Base-by-base conservation (phyloP, 1,140 invertebrate species). In the Sminthurinus signatus region DNA sequence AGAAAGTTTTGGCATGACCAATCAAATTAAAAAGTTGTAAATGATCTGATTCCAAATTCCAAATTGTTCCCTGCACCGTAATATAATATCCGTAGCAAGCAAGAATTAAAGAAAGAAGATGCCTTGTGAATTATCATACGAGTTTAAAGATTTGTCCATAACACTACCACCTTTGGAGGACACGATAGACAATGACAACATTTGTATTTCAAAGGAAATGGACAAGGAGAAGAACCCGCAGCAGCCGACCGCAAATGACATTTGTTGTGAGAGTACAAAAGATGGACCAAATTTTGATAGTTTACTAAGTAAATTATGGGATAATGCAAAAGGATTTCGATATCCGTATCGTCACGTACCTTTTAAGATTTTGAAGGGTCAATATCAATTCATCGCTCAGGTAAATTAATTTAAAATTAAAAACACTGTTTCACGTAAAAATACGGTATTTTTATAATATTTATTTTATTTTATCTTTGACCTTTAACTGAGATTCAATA, bases 351-450 rank as follows among this genome's bases (percentile, higher is more conserved):
- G 54, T n/a, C 36, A 67, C 21, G 15, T 67, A 5, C 65, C 65
- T 15, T 43, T 25, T 17, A 78, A 77, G 70, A 56, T 75, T 56
- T 66, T 81, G 21, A 67, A 74, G n/a, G 79, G 79, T 31, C 66
- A 74, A 65, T 79, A 74, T 69, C 55, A 68, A n/a, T 76, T 77
- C 70, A 71, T 80, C 39, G 72, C 65, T 25, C 78, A 80, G 75
- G 79, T 79, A 74, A 61, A 55, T 62, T 15, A 8, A 5, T 36
- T 36, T 36, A 36, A 8, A 5, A 8, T 36, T 36, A 15, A 36
- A 8, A 36, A 36, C 5, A 36, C 5, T 36, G 5, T 36, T 36
- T 8, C 5, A 36, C 32, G 15, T 8, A 36, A 36, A 36, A 8
- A 5, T 36, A 36, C 5, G 32, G 15, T 36, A n/a, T 36, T 36